Evolutionary conservation across 2,113 vertebrate genomes (phyloP), one percentile per base, ranked within the genome.

Genomic region (Anhinga rufa): DNA sequence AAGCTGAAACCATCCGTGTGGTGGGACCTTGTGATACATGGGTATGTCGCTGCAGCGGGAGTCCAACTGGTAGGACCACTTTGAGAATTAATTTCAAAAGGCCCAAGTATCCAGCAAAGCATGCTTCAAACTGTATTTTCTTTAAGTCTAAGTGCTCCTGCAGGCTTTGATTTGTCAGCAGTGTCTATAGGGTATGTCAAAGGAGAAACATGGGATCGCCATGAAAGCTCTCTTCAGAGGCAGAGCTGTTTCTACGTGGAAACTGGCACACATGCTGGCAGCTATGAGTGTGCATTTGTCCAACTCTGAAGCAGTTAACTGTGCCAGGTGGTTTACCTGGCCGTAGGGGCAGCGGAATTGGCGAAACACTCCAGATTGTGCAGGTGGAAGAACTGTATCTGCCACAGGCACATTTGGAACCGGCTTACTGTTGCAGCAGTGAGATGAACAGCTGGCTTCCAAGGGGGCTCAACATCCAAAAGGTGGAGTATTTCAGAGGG

Each of bases 21-120:
- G 95, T 99, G 92, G 99, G 99, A 92, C 96, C 97, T 57, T 99
- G 99, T 87, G 97, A 99, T 94, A 87, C 97, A 68, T 92, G 98
- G 98, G 99, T 99, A 98, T 96, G 98, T 93, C 68, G 26, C 48
- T 26, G 11, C 46, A 82, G 34, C 58, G 55, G 48, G 17, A 42
- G 4, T 70, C 31, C 42, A 44, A 9, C 44, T 40, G 19, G 4
- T 84, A 68, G 76, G 51, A 81, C 25, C 4, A 1, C 65, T 70
- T 69, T 86, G 61, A 40, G 52, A 85, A 51, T 81, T 1, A 25
- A 22, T 69, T 75, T 68, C 40, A 15, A 16, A 88, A 79, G 25
- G 32, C 81, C 52, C 12, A 19, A 24, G 6, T 52, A 16, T 77
- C 7, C 36, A 81, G 11, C 9, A 80, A 46, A 84, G 22, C 8